Evolutionary conservation across 2,113 vertebrate genomes (phyloP), one percentile per base, ranked within the genome.

Genomic region (Nothocercus julius): DNA sequence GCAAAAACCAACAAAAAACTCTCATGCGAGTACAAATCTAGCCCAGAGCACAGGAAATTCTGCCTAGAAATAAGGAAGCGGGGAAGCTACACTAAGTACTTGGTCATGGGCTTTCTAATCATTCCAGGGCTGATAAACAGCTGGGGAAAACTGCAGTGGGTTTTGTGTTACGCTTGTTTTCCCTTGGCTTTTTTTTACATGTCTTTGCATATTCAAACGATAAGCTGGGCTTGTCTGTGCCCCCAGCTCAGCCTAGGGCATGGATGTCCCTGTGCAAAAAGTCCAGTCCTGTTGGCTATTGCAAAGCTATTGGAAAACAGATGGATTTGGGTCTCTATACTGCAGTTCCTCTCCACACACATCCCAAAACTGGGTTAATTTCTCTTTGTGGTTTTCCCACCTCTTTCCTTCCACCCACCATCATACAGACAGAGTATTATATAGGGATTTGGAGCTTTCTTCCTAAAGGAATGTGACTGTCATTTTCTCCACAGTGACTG

Each of bases 351-450:
- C 18, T 14, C 7, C 5, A 5, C 13, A 9, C 25, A 24, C 3
- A 7, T 17, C 7, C 78, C 34, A 32, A 7, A 32, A 7, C 12
- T 10, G 59, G 51, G 40, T 3, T 82, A 15, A 2, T 20, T 36
- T 19, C 82, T 36, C 53, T 11, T 2, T 42, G 70, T 5, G 83
- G 42, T 15, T 47, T 86, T 77, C 74, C 73, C 72, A 17, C 24
- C 54, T 15, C 92, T 15, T 44, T 11, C 81, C 73, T 45, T 28
- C 34, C 36, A 7, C 28, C 61, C 86, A 62, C 21, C 21, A 22
- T 2, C 11, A 2, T 0, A 1, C 0, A 16, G 4, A 59, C 20
- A 4, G 9, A 16, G 28, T 0, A 36, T 38, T 24, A 38, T 36
- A 59, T 7, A 22, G 64, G 59, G 63, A 22, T 74, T 28, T 45